Evolutionary conservation across 2,797 vertebrate genomes (phyloP).

Genomic region (Eleutherodactylus coqui): DNA sequence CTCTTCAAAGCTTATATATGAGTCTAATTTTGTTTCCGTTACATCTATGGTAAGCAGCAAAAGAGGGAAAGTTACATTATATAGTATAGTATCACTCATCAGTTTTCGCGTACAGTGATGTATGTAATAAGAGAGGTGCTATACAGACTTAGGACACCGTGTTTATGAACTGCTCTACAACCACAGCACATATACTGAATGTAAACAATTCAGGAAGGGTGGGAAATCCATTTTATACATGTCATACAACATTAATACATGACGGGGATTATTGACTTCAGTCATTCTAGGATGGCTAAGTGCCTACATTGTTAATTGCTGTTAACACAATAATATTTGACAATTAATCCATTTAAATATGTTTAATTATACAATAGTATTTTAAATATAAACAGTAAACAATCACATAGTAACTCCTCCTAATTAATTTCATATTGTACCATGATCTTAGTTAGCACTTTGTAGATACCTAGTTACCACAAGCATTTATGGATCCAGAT

Average conservation of each 20-base stretch:
- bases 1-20: no score
- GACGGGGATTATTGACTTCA: background rate
- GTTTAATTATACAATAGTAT: background rate
- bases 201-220: background rate
- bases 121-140: no score
- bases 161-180: background rate
- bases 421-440: background rate
- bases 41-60: no score
- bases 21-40: no score
- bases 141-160: no score
- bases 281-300: background rate
- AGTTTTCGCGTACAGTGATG: no score
- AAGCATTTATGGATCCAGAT: background rate
- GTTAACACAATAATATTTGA: background rate
- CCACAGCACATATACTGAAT: background rate
- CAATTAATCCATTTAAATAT: background rate
- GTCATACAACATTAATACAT: background rate
- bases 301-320: background rate
- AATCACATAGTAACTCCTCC: background rate
- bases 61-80: no score
- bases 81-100: no score
- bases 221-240: no score
- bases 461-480: background rate
- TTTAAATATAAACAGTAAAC: background rate
- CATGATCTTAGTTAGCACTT: background rate